These are phyloP conservation scores for Dusona sp. DNA, from an alignment of 2,888 invertebrate genomes.

Conservation along the genomic window DNA sequence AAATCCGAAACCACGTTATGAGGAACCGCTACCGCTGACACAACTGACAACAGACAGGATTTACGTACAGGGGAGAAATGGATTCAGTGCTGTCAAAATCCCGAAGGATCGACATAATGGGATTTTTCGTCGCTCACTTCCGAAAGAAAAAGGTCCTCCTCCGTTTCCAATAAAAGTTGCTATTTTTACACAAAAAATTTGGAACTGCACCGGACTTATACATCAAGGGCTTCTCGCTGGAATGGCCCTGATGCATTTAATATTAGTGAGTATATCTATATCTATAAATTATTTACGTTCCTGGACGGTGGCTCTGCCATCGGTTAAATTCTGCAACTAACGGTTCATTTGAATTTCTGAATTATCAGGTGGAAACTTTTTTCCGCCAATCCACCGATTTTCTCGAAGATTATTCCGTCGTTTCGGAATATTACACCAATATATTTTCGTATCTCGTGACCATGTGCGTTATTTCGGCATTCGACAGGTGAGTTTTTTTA, in stretches of 20 bases:
- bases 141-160: conserved; percentile 38
- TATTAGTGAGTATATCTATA: conserved; percentile 75
- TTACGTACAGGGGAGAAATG: conserved; percentile 81
- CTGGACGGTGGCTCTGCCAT: conserved; percentile 2
- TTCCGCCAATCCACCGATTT: conserved; percentile 75
- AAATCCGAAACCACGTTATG: conserved; percentile 76
- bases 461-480: conserved; percentile 78
- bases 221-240: conserved; percentile 82
- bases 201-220: conserved; percentile 78
- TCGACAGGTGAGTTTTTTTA: conserved; percentile 78
- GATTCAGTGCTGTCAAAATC: conserved; percentile 81
- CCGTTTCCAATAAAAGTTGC: conserved; percentile 79
- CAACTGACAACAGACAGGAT: conserved; percentile 80
- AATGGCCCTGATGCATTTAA: conserved; percentile 81
- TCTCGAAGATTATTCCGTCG: conserved; percentile 73
- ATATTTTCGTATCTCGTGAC: conserved; percentile 79
- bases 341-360: conserved; percentile 3
- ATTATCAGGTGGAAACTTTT: conserved; percentile 76
- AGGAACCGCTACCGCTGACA: conserved; percentile 76
- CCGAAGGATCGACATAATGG: conserved; percentile 60
- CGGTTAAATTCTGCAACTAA: not conserved
- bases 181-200: conserved; percentile 79
- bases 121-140: conserved; percentile 45
- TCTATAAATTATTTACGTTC: not conserved
- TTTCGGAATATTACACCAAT: conserved; percentile 79